Percentiles rank a stretch among this genome's conserved stretches.
These are phyloP conservation scores for Neomonachus schauinslandi DNA, from an alignment of 2,113 vertebrate species.

Conservation along the genomic window DNA sequence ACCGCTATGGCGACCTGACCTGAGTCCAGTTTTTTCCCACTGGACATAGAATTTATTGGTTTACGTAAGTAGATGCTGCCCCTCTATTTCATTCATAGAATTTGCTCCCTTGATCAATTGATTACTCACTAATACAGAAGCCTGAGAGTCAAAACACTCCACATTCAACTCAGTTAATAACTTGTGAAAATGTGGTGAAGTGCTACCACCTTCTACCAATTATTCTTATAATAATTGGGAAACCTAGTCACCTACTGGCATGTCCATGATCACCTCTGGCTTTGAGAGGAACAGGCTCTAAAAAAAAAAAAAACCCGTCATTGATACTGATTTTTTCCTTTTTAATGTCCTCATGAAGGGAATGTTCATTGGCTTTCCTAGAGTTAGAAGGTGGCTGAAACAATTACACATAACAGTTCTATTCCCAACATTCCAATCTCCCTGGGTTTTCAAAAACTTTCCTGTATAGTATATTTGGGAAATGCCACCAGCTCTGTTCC, in stretches of 20 bases:
- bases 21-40: neutral
- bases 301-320: neutral
- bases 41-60: neutral
- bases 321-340: neutral
- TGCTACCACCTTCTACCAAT: neutral
- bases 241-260: neutral
- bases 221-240: neutral
- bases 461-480: neutral
- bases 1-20: neutral
- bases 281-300: neutral
- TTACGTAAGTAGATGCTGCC: neutral
- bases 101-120: neutral
- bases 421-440: neutral
- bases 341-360: neutral
- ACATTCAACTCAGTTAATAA: neutral
- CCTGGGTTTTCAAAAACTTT: neutral
- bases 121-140: neutral
- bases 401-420: neutral
- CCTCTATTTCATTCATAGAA: neutral
- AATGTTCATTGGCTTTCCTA: neutral
- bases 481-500: neutral
- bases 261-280: neutral
- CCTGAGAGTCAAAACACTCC: neutral
- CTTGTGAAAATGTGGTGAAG: neutral
- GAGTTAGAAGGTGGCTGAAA: neutral